These are phyloP conservation scores for Lanius ludovicianus DNA, from an alignment of 2,113 vertebrate genomes.

Conservation along the genomic window DNA sequence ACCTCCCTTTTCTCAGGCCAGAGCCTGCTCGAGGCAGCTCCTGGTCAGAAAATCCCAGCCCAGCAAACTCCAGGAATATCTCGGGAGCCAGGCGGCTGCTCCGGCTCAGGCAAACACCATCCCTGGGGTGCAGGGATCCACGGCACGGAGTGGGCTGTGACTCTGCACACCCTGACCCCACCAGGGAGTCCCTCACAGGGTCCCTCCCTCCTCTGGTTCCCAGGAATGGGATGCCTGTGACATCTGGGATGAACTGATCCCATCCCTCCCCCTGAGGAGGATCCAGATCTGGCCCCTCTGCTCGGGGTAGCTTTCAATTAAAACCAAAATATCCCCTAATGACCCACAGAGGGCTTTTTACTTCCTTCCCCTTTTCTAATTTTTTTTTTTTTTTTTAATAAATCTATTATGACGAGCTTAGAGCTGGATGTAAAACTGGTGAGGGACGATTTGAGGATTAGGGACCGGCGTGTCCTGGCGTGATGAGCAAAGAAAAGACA, in stretches of 20 bases:
- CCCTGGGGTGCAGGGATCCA: neutral
- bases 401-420: slow-evolving; percentile 39
- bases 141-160: rapidly evolving
- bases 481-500: neutral
- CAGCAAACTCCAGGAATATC: neutral
- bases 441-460: slow-evolving; percentile 26
- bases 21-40: neutral
- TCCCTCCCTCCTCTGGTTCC: neutral
- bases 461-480: neutral
- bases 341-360: neutral
- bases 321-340: slow-evolving; percentile 23
- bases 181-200: neutral
- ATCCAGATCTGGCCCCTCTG: rapidly evolving
- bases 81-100: rapidly evolving
- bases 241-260: rapidly evolving
- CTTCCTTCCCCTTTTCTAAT: neutral
- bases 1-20: slow-evolving; percentile 23
- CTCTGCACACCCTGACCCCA: neutral
- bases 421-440: neutral
- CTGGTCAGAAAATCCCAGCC: neutral
- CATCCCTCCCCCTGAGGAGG: rapidly evolving
- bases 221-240: neutral
- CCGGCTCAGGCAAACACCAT: rapidly evolving
- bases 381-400: neutral
- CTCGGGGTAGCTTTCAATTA: neutral